Evolutionary conservation across 1,140 invertebrate species (phyloP), one percentile per base, ranked within the genome.

Genomic region (Berghia stephanieae): DNA sequence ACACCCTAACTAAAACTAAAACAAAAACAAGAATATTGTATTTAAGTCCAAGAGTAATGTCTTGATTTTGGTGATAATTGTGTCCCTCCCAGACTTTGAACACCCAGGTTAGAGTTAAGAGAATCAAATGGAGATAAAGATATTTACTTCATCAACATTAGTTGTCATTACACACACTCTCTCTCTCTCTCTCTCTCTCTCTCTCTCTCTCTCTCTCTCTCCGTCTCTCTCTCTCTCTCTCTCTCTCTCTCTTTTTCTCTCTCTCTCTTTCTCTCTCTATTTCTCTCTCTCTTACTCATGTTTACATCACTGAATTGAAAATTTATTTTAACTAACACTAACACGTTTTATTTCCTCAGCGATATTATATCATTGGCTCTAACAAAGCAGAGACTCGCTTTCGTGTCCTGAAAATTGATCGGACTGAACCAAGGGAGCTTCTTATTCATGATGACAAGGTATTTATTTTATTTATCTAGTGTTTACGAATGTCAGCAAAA

Each of bases 371-470:
- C 77, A 94, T 99, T 86, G 97, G 96, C 43, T 97, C 96, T 21
- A 99, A 98, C 86, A 97, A 97, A 83, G 94, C 94, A 3, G 93
- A 97, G 89, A 96, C 94, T 1, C 92, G 94, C 79, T 99, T 98
- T 87, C 91, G 96, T 83, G 93, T 99, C 0, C 90, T 99, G 21
- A 97, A 97, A 91, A 97, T 99, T 83, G 96, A 98, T 88, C 91
- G 97, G 78, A 95, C 94, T 78, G 95, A 97, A 85, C 92, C 95
- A 0, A 92, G 92, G 87, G 94, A 96, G 46, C 89, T 99, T 24
- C 90, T 92, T 75, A 91, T 98, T 31, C 92, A 94, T 66, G 96
- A 98, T 91, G 96, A 98, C 88, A 96, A 96, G 81, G 89, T 91
- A 81, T 18, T 18, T n/a, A n/a, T n/a, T 24, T n/a, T 60, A 31